Base-by-base conservation (phyloP, 2,113 vertebrate species). In the Alectura lathami region DNA sequence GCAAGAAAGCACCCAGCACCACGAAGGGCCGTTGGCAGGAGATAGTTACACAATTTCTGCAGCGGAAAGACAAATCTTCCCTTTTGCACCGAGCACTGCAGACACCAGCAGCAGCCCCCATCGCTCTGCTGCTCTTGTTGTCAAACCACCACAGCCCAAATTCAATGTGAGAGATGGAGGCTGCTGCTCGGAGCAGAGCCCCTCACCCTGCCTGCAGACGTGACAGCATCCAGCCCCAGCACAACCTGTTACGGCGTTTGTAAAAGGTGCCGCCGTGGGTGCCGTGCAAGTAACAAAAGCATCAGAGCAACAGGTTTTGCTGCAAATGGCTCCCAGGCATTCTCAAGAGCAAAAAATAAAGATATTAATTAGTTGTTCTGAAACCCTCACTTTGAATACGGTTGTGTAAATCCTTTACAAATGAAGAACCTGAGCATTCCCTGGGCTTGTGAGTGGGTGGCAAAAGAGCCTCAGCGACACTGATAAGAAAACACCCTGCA, bases 111-210 rank as follows among this genome's bases (percentile, higher is more conserved):
- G 59, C 82, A 75, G 43, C 1, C 38, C 13, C 12, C 8, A 0
- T 30, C 0, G 0, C 16, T 13, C 73, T 38, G 68, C 45, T n/a
- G 80, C 60, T 81, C 40, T 32, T 17, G 27, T 40, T 48, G 5
- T 12, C 57, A n/a, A 20, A 43, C 2, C 42, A 64, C 7, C 53
- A 2, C 23, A 8, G 36, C 13, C 26, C 74, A 64, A 32, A 45
- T 0, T 1, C 56, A 43, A 0, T 0, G 0, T 3, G 30, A 47
- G 14, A 48, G 18, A 24, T 27, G 14, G 34, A 22, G 0, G 11
- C 38, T 45, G 36, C 56, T 8, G 17, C 50, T 24, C 23, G 0
- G 15, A 56, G 8, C 12, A 9, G 22, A 18, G 29, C 27, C 50
- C 36, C 10, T 11, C 38, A 13, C 73, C 15, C 23, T 45, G 17